These are phyloP conservation scores for Aldrovandia affinis DNA, from an alignment of 2,797 vertebrate genomes.

Conservation along the genomic window DNA sequence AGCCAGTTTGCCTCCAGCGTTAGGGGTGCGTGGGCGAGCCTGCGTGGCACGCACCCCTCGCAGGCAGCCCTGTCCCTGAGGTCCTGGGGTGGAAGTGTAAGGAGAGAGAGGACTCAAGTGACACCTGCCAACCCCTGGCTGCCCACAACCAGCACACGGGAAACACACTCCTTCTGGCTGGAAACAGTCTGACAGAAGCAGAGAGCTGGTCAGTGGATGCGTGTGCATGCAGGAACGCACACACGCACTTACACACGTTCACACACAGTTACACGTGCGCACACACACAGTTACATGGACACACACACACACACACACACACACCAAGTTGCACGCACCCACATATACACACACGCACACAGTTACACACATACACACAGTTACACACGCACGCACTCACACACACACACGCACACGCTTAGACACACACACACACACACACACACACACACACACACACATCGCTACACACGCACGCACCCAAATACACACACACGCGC, in stretches of 20 bases:
- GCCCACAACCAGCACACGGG: not conserved
- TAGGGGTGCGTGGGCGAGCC: not conserved
- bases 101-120: not conserved
- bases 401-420: not conserved
- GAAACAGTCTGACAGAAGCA: no score
- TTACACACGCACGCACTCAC: no score
- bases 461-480: slow-evolving; percentile 35
- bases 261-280: no score
- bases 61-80: not conserved
- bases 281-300: not conserved
- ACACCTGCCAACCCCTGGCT: not conserved
- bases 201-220: not conserved
- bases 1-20: not conserved
- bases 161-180: not conserved
- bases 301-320: no score
- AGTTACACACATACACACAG: no score
- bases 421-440: slow-evolving; percentile 24
- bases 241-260: no score
- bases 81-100: not conserved
- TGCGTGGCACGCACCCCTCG: not conserved
- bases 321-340: no score
- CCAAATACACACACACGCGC: slow-evolving; percentile 29
- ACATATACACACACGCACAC: no score
- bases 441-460: no score
- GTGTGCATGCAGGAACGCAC: no score